Percentiles rank a stretch among this genome's conserved stretches.
phyloP scores from a whole-genome alignment of 2,113 vertebrate species.

The Myotis yumanensis region DNA sequence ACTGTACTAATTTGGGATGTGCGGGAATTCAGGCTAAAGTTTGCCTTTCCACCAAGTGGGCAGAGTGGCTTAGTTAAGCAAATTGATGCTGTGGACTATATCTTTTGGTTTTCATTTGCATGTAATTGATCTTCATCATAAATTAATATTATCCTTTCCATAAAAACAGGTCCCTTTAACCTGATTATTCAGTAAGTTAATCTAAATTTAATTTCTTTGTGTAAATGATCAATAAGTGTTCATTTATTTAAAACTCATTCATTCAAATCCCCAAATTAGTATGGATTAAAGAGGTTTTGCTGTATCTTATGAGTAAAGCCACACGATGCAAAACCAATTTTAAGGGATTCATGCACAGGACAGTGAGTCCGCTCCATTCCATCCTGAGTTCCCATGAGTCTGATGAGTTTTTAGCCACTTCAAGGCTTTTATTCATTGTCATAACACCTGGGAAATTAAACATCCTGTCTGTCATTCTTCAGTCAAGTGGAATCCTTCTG shows the following conservation, averaged over 20 bases:
- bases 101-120: slow-evolving; percentile 42
- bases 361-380: neutral
- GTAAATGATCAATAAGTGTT: slow-evolving; percentile 54
- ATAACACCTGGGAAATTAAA: slow-evolving; percentile 39
- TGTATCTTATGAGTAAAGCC: neutral
- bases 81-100: neutral
- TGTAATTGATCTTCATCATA: slow-evolving; percentile 51
- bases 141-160: slow-evolving; percentile 47
- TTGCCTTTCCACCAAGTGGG: slow-evolving; percentile 22
- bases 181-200: slow-evolving; percentile 13
- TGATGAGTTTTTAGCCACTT: neutral
- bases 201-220: slow-evolving; percentile 30
- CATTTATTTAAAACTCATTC: neutral
- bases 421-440: neutral
- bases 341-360: neutral
- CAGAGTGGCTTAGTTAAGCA: slow-evolving; percentile 12
- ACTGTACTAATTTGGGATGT: neutral
- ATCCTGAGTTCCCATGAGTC: neutral
- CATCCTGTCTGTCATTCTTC: neutral
- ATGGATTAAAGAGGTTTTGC: slow-evolving; percentile 55
- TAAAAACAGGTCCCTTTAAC: slow-evolving; percentile 37
- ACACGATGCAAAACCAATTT: neutral
- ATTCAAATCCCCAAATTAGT: slow-evolving; percentile 46
- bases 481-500: neutral
- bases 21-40: neutral